Evolutionary conservation across 1,140 invertebrate species (phyloP).

Genomic region (Agrilus planipennis): DNA sequence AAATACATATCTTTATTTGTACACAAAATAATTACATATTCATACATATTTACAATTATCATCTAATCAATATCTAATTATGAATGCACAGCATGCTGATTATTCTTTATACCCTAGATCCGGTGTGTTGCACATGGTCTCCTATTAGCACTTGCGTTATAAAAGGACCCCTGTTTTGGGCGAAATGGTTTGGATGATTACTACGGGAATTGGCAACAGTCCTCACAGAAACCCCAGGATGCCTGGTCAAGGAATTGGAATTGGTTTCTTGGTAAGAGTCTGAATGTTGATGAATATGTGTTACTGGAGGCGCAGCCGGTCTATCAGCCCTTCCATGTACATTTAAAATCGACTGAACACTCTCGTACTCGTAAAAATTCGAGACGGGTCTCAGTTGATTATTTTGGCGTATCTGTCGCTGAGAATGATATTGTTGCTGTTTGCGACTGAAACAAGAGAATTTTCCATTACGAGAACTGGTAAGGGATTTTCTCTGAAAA

Average conservation of each 20-base stretch:
- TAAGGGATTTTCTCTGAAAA: too few relatives aligned
- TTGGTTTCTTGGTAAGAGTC: constrained; percentile 27
- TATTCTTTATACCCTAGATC: constrained; percentile 25
- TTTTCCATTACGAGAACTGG: too few relatives aligned
- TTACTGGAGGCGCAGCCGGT: constrained; percentile 11
- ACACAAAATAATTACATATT: neutral
- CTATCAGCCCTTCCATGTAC: constrained; percentile 26
- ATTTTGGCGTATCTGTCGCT: constrained; percentile 53
- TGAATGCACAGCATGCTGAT: neutral
- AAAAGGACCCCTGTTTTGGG: constrained; percentile 39
- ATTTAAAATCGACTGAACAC: constrained; percentile 46
- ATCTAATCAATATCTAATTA: too few relatives aligned
- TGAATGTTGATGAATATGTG: constrained; percentile 8
- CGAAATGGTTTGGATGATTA: constrained; percentile 15
- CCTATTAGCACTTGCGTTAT: constrained; percentile 45
- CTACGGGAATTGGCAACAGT: constrained; percentile 9
- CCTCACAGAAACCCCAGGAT: constrained; percentile 20
- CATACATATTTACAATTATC: neutral
- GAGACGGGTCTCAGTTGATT: constrained; percentile 54
- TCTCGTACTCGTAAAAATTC: constrained; percentile 76
- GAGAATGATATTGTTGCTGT: constrained; percentile 64
- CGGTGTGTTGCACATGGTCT: constrained; percentile 28
- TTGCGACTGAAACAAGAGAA: constrained; percentile 44
- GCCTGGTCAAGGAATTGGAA: constrained; percentile 20
- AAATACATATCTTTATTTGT: neutral